Conservation (phyloP, 1,140 invertebrate genomes). For the Potamilus streckersoni region DNA sequence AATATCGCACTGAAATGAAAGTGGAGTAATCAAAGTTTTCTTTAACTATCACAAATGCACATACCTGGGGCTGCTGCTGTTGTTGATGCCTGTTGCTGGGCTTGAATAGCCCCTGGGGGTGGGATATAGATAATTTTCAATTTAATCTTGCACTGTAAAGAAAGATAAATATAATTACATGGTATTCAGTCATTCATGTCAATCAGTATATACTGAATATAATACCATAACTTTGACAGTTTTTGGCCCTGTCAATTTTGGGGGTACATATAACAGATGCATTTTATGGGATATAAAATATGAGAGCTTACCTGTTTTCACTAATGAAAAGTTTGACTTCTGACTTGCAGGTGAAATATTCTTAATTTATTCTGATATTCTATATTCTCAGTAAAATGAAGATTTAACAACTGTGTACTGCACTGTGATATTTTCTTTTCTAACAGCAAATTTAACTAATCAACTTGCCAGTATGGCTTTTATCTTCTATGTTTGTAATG, state of each 20-base stretch:
- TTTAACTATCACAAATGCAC: not conserved
- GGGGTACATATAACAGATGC: no score
- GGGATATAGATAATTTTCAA: constrained; percentile 48
- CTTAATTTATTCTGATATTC: not conserved
- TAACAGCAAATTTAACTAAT: not conserved
- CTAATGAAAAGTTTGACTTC: no score
- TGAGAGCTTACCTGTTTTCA: no score
- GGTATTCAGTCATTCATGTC: not conserved
- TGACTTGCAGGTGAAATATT: no score
- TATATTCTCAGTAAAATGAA: not conserved
- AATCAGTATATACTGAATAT: not conserved
- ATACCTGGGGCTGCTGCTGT: constrained; percentile 5
- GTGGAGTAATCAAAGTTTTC: not conserved
- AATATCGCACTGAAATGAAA: not conserved
- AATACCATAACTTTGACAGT: not conserved
- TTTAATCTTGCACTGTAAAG: constrained; percentile 46
- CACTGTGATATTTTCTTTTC: not conserved
- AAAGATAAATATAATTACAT: constrained; percentile 7
- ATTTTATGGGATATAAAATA: no score
- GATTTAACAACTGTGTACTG: not conserved
- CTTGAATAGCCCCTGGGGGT: constrained; percentile 31
- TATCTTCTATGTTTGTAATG: not conserved
- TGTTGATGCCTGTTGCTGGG: not conserved
- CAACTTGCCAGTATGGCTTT: no score
- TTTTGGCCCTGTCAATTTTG: no score